Base-by-base conservation (phyloP, 2,797 vertebrate species). In the Sebastes matsubarae region DNA sequence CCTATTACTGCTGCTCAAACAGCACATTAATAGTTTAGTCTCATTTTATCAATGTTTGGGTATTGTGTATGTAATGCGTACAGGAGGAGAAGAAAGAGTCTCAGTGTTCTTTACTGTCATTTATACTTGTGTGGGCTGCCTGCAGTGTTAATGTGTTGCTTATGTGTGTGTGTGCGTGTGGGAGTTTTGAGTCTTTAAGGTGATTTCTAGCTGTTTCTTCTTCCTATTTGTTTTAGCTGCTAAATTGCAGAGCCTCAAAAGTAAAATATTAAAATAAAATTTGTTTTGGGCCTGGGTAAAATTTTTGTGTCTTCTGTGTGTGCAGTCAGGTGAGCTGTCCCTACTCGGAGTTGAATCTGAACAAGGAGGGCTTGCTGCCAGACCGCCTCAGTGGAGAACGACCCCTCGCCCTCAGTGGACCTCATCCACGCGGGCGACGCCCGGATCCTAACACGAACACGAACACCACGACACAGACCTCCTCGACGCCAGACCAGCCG, bases 291-390 rank as follows among this genome's bases (percentile, higher is more conserved):
- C 6, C 20, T 4, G 22, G 24, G 5, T 65, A 27, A 83, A 38
- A 14, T 59, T 29, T 36, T 34, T n/a, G 16, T 36, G 20, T 57
- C n/a, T 75, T 65, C 8, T 81, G 10, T 75, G 29, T 84, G 25
- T 84, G 61, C 93, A 98, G 97, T 24, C 94, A 96, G 69, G 94
- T 98, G 87, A 97, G 97, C 88, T 98, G 97, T 89, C 97, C 97
- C 0, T 98, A 98, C 87, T 98, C 97, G 0, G 97, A 97, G 77
- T 87, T 96, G 68, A 98, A 97, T 89, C 92, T 97, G 75, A 97
- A 95, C 93, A 97, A 96, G 72, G 97, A 98, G n/a, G 95, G 93
- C 59, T 76, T 96, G 64, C 72, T 97, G 68, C 97, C 96, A 11
- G 97, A 98, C 91, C 96, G 97, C 14, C 96, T 98, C 55, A 95